Evolutionary conservation across 2,888 invertebrate genomes (phyloP).

Genomic region (Stenotaenia linearis): DNA sequence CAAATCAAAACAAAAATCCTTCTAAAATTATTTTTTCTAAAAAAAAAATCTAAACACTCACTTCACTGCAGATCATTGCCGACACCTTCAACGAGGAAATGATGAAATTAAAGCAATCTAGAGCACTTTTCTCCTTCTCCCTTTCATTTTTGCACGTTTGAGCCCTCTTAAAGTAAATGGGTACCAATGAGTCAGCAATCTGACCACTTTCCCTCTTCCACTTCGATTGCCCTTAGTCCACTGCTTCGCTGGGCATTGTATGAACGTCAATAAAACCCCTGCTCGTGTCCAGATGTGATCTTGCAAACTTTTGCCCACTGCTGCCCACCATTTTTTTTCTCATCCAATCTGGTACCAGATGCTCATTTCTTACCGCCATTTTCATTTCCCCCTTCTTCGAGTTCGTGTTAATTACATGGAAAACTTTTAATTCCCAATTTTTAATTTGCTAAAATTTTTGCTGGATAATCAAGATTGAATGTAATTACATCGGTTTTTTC

Average conservation of each 20-base stretch:
- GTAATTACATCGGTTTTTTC: not conserved
- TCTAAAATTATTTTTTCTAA: no score
- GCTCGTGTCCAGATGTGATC: not conserved
- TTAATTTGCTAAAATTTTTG: not conserved
- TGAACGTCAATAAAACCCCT: constrained; percentile 3
- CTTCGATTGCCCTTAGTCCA: not conserved
- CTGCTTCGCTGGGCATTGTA: constrained; percentile 1
- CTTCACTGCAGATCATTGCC: no score
- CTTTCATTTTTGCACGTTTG: not conserved
- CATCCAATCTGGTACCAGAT: not conserved
- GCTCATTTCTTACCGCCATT: not conserved
- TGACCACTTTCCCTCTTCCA: constrained; percentile 1
- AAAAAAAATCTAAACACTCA: no score
- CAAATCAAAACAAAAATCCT: no score
- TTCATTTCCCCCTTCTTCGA: no score
- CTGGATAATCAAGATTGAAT: not conserved
- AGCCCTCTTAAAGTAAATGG: constrained; percentile 1
- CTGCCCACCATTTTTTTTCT: not conserved
- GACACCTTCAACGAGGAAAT: not conserved
- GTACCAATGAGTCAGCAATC: constrained; percentile 9
- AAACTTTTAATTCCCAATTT: not conserved
- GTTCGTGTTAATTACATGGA: not conserved
- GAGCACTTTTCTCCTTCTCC: not conserved
- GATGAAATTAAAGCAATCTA: not conserved
- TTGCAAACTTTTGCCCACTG: not conserved